Evolutionary conservation across 2,113 vertebrate species (phyloP), one percentile per base, ranked within the genome.

Genomic region (Corynorhinus townsendii): DNA sequence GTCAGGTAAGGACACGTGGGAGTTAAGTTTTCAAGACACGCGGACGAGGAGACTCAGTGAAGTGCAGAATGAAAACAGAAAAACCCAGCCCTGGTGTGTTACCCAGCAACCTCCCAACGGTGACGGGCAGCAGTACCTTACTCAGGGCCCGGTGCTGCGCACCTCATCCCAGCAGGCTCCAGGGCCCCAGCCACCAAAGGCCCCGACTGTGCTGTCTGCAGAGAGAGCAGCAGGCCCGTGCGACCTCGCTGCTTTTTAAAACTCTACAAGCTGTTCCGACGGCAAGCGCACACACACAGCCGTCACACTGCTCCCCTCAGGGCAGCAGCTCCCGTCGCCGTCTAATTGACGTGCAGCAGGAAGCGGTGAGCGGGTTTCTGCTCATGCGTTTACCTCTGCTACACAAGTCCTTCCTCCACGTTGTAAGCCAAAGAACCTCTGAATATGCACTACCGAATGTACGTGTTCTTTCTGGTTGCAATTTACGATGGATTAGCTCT

Each of bases 331-430:
- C 54, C 56, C 1, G 0, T 81, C 45, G 68, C 38, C 45, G 52
- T 4, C 47, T 77, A 62, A 71, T 72, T 86, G 77, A 95, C 75
- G 86, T 71, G 86, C 56, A 89, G 66, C 24, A 85, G 90, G 66
- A 93, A 89, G 93, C 62, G 77, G 30, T 64, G 68, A 56, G 43
- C 90, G 26, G 81, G 35, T 47, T 73, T 96, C 87, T 92, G 52
- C 35, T 59, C 16, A 81, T 86, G 96, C 88, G 87, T 79, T 87
- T 91, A 93, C 35, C 89, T 86, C 76, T 93, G 66, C 68, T 64
- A 79, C 4, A 94, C 77, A 84, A 93, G 79, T 77, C 84, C 75
- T 83, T 52, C 75, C 24, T 38, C 38, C 12, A 75, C 28, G 33
- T 43, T 77, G 86, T 71, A 73, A 73, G n/a, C n/a, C 62, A 82